A percentile compares a stretch with the other conserved stretches of the same genome.
Conservation (phyloP, 2,888 invertebrate species). For the Lacanobia oleracea region DNA sequence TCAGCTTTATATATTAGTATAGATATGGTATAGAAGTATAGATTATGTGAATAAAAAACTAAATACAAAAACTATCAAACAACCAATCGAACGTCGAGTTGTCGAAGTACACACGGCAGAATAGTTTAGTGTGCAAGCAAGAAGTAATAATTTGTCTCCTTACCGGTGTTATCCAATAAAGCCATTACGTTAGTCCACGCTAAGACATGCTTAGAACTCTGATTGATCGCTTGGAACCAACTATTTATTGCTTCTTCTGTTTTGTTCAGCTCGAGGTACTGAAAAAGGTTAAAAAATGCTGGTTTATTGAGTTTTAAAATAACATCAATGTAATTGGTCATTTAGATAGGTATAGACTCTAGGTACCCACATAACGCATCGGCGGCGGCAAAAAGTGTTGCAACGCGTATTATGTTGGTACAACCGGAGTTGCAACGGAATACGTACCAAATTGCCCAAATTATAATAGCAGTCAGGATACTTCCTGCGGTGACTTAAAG, state of each 20-base stretch:
- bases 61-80: too few relatives aligned
- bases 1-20: too few relatives aligned
- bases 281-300: conserved; percentile 17
- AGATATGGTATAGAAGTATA: too few relatives aligned
- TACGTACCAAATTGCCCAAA: conserved; percentile 96
- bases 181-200: conserved; percentile 98
- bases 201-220: conserved; percentile 94
- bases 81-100: too few relatives aligned
- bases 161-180: conserved; percentile 94
- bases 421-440: not conserved
- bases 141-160: conserved; percentile 1
- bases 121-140: conserved; percentile 1
- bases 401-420: not conserved
- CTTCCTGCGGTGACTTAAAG: conserved; percentile 93
- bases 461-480: conserved; percentile 99
- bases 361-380: not conserved
- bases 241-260: conserved; percentile 94
- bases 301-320: not conserved
- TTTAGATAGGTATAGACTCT: too few relatives aligned
- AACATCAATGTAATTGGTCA: not conserved
- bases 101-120: not conserved
- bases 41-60: too few relatives aligned
- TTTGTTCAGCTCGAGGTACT: conserved; percentile 95
- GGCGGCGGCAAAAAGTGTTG: not conserved
- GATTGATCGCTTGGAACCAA: conserved; percentile 95